Evolutionary conservation across 2,888 invertebrate species (phyloP).

Genomic region (Drosophila silvestris): DNA sequence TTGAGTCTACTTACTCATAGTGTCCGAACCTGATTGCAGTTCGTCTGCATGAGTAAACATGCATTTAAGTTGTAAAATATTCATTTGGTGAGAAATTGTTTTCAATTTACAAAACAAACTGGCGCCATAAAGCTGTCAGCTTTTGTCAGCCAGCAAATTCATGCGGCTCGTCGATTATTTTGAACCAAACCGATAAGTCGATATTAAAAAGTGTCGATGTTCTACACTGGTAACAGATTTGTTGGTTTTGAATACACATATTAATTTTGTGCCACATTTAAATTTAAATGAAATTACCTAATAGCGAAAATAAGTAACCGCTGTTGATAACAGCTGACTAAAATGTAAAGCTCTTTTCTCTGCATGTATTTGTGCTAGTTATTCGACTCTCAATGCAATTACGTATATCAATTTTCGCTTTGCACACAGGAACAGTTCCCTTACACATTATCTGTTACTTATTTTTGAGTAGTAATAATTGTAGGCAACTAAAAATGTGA

Average conservation of each 20-base stretch:
- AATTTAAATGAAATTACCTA: too few species aligned
- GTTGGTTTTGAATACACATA: neutral
- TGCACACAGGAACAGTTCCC: neutral
- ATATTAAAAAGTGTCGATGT: neutral
- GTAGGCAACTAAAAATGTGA: neutral
- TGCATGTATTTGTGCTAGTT: slow-evolving; percentile 31
- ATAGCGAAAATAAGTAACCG: slow-evolving; percentile 1
- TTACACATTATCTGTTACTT: neutral
- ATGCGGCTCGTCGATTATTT: neutral
- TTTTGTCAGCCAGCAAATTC: neutral
- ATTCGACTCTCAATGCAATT: slow-evolving; percentile 6
- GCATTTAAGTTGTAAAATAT: neutral
- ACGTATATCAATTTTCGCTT: slow-evolving; percentile 30
- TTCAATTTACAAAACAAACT: neutral
- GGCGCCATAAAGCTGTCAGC: slow-evolving; percentile 13
- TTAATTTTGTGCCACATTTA: neutral
- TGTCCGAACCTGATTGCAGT: neutral
- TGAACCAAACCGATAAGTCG: neutral
- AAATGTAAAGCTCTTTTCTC: slow-evolving; percentile 27
- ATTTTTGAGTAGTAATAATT: neutral
- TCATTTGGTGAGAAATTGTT: neutral
- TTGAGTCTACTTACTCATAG: neutral
- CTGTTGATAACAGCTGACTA: slow-evolving; percentile 37
- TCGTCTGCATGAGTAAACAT: neutral
- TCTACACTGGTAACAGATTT: neutral